Evolutionary conservation across 2,113 vertebrate genomes (phyloP).

Genomic region (Brachyhypopomus gauderio): DNA sequence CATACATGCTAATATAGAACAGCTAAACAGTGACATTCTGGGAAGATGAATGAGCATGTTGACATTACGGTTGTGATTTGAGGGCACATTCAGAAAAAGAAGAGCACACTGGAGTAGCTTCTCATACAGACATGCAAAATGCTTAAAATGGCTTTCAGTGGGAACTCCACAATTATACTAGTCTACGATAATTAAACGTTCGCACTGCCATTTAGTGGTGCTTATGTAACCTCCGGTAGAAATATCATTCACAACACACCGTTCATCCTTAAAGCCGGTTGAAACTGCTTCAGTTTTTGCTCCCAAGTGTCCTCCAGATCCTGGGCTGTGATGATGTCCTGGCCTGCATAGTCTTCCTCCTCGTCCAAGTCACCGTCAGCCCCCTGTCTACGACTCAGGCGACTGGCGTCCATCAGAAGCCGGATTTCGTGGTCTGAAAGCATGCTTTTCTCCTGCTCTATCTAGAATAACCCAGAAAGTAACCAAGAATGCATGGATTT

Average conservation of each 20-base stretch:
- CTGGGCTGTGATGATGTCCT: conserved; percentile 77
- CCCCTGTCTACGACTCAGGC: conserved; percentile 74
- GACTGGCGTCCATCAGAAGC: conserved; percentile 79
- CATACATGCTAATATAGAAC: background rate
- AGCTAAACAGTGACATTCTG: background rate
- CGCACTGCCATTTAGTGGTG: background rate
- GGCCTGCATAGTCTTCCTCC: conserved; percentile 60
- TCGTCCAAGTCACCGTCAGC: conserved; percentile 75
- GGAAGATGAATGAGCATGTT: background rate
- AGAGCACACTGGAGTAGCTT: background rate
- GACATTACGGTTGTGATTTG: conserved; percentile 13
- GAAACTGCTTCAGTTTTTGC: conserved; percentile 79
- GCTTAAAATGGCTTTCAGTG: too few relatives aligned
- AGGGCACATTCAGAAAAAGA: background rate
- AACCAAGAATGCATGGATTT: background rate
- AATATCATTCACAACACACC: conserved; percentile 68
- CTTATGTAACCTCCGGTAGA: background rate
- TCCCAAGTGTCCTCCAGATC: conserved; percentile 94
- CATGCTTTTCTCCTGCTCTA: conserved; percentile 86
- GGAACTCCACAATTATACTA: background rate
- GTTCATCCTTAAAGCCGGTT: conserved; percentile 71
- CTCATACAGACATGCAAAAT: too few relatives aligned
- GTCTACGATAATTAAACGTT: background rate
- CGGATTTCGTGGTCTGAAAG: conserved; percentile 89
- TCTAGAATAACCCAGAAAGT: conserved; percentile 64